Conservation (phyloP, 2,797 vertebrate genomes). For the Etheostoma perlongum region DNA sequence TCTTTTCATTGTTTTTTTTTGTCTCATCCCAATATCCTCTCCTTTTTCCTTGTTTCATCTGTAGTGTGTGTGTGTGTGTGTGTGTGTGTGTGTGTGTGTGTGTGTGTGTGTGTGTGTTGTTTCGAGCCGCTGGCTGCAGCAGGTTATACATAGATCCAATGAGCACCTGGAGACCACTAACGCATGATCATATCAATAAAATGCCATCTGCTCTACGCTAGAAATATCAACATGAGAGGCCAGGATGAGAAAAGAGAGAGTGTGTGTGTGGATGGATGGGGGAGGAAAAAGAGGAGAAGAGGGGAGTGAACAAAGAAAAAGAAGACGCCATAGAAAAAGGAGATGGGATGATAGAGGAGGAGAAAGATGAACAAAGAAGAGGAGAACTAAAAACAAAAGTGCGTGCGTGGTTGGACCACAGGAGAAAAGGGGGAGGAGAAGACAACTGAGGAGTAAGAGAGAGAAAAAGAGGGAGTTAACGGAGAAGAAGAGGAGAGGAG, state of each 20-base stretch:
- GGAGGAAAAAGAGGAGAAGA: conserved; percentile 9
- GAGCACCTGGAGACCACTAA: conserved; percentile 78
- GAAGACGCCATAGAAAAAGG: neutral
- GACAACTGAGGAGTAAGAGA: neutral
- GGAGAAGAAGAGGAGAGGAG: neutral
- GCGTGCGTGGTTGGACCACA: no score
- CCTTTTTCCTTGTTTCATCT: conserved; percentile 9
- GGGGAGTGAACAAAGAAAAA: conserved; percentile 37
- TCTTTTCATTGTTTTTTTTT: conserved; percentile 4
- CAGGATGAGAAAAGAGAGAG: neutral
- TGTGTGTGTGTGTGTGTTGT: conserved; percentile 41
- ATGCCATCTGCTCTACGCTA: conserved; percentile 68
- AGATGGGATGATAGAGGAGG: neutral
- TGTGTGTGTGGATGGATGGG: conserved; percentile 1
- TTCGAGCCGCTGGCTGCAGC: conserved; percentile 28
- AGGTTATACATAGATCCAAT: conserved; percentile 60
- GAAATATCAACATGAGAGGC: conserved; percentile 17
- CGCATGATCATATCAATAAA: conserved; percentile 79
- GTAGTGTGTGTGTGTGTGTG: conserved; percentile 20
- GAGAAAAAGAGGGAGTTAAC: neutral
- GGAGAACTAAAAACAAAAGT: no score
- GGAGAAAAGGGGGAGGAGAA: neutral
- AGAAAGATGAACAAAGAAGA: conserved; percentile 1
- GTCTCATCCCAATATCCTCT: neutral
- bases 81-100: conserved; percentile 44